Conservation (phyloP, 2,113 vertebrate species). For the Solenodon paradoxus region DNA sequence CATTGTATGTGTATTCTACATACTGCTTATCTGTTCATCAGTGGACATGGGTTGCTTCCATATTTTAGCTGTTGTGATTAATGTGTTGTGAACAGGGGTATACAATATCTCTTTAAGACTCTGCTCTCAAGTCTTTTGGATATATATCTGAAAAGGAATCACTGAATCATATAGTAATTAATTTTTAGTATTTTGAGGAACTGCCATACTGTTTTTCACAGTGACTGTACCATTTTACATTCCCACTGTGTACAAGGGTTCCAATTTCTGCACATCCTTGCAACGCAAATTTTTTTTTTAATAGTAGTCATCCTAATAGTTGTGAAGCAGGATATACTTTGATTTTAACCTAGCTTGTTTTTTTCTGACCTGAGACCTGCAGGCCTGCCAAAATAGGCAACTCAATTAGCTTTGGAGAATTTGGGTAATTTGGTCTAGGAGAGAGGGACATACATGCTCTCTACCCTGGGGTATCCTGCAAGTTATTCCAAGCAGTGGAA, state of each 20-base stretch:
- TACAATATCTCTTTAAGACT: background rate
- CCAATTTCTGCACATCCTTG: background rate
- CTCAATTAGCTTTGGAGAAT: slow-evolving; percentile 11
- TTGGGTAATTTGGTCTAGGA: slow-evolving; percentile 1
- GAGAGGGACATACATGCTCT: background rate
- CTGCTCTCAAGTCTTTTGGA: background rate
- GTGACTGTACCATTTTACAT: background rate
- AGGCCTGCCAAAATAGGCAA: background rate
- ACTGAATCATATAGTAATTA: background rate
- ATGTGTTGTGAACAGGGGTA: background rate
- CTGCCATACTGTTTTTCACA: background rate
- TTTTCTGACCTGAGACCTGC: background rate
- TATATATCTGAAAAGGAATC: background rate
- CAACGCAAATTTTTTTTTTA: background rate
- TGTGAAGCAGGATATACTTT: background rate
- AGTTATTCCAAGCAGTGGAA: background rate
- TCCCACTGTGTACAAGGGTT: background rate
- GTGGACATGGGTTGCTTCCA: background rate
- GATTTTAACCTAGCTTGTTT: slow-evolving; percentile 36
- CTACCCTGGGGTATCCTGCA: background rate
- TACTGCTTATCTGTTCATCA: background rate
- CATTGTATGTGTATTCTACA: background rate
- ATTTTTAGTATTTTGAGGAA: slow-evolving; percentile 17
- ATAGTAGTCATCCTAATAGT: background rate
- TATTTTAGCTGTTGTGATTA: slow-evolving; percentile 12